These are phyloP conservation scores for western clawed frog (Xenopus tropicalis) DNA, from an alignment of 2,113 vertebrate genomes.

Conservation along the genomic window DNA sequence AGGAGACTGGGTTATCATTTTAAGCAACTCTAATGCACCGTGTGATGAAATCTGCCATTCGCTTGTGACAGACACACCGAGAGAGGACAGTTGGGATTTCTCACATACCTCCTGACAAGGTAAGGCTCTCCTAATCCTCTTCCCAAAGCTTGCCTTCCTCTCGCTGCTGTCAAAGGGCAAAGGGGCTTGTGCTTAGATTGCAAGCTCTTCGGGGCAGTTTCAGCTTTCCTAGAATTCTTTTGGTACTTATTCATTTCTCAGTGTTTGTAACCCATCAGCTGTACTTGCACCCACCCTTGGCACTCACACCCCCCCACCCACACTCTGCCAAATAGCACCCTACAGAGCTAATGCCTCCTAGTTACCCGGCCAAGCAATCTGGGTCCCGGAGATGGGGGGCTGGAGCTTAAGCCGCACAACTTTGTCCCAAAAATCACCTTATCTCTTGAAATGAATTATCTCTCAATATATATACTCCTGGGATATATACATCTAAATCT, in stretches of 20 bases:
- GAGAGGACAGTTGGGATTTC: constrained; percentile 24
- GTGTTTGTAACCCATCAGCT: too few species aligned
- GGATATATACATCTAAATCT: too few species aligned
- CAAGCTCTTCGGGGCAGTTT: not conserved
- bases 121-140: constrained; percentile 30
- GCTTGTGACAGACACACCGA: constrained; percentile 4
- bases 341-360: too few species aligned
- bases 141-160: not conserved
- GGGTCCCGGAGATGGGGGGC: too few species aligned
- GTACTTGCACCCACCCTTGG: too few species aligned
- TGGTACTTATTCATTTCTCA: not conserved
- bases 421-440: too few species aligned
- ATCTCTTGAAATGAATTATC: too few species aligned
- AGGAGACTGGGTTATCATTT: constrained; percentile 58
- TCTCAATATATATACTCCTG: too few species aligned
- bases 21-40: constrained; percentile 55
- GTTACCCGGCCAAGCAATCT: too few species aligned
- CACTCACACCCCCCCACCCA: too few species aligned
- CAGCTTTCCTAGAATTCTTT: not conserved
- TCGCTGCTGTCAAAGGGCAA: not conserved
- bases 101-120: constrained; percentile 7
- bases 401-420: too few species aligned
- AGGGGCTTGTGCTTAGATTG: not conserved
- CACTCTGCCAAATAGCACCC: too few species aligned
- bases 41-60: constrained; percentile 46